These are phyloP conservation scores for Salarias fasciatus DNA, from an alignment of 2,797 vertebrate species.

Conservation along the genomic window DNA sequence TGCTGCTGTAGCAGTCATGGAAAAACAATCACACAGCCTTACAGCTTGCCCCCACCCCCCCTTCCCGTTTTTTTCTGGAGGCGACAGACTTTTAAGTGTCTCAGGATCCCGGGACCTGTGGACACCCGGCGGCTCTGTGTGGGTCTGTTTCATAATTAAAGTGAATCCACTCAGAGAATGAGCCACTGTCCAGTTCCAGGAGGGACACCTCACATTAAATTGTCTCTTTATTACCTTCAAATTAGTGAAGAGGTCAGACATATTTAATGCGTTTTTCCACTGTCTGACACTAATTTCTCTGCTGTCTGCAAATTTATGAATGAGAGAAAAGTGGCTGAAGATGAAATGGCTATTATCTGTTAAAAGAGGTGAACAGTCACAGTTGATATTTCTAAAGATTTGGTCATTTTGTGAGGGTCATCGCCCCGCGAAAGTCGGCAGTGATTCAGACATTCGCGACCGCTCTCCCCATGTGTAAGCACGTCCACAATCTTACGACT, in stretches of 20 bases:
- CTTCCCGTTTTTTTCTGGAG: conserved; percentile 6
- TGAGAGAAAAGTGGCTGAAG: conserved; percentile 18
- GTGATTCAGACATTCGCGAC: conserved; percentile 24
- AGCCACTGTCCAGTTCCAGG: conserved; percentile 43
- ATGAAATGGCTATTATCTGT: conserved; percentile 40
- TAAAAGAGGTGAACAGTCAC: conserved; percentile 30
- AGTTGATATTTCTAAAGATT: conserved; percentile 17
- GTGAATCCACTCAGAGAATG: conserved; percentile 39
- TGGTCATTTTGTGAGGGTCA: conserved; percentile 21
- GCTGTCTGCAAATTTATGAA: conserved; percentile 36
- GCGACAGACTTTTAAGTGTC: conserved; percentile 44
- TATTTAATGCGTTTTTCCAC: conserved; percentile 31
- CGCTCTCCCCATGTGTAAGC: conserved; percentile 13
- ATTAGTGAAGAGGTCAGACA: conserved; percentile 29
- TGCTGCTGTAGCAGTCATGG: conserved; percentile 38
- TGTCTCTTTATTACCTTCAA: conserved; percentile 56
- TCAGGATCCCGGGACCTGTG: conserved; percentile 33
- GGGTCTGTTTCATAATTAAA: conserved; percentile 59
- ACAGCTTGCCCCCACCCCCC: background rate
- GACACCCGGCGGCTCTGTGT: conserved; percentile 32
- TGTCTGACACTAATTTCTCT: conserved; percentile 22
- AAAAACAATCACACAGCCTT: conserved; percentile 50
- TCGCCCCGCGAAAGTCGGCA: conserved; percentile 16
- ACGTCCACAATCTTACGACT: background rate
- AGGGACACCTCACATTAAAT: conserved; percentile 43